phyloP scores from a whole-genome alignment of 2,797 vertebrate species.

The Gambusia yucatana region DNA sequence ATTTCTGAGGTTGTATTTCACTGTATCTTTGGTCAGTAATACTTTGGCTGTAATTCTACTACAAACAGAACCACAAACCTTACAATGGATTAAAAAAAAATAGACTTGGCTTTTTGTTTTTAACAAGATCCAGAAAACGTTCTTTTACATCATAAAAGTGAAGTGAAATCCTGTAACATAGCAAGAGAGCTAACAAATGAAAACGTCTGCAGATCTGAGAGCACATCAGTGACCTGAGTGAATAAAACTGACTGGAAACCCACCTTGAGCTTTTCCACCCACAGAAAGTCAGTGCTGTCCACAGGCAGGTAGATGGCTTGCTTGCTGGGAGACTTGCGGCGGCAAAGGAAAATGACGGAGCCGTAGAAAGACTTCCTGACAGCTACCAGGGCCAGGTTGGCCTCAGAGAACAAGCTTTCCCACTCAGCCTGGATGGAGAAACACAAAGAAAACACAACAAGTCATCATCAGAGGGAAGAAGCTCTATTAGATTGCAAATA shows the following conservation, averaged over 20 bases:
- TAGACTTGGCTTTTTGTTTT: too few relatives aligned
- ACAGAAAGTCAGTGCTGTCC: slow-evolving; percentile 84
- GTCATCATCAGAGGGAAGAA: too few relatives aligned
- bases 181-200: not conserved
- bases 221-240: not conserved
- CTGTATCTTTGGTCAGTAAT: not conserved
- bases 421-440: slow-evolving; percentile 84
- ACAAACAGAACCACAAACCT: not conserved
- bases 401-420: slow-evolving; percentile 82
- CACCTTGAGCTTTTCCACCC: slow-evolving; percentile 95
- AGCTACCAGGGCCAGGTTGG: slow-evolving; percentile 82
- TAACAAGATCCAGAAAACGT: not conserved
- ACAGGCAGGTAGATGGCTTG: slow-evolving; percentile 82
- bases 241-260: not conserved
- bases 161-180: not conserved
- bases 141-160: not conserved
- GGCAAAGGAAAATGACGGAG: slow-evolving; percentile 90
- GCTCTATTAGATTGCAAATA: not conserved
- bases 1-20: not conserved
- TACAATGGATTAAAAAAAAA: not conserved
- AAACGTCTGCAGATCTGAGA: not conserved
- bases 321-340: slow-evolving; percentile 60
- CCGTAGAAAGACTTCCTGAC: slow-evolving; percentile 90
- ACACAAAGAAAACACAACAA: not conserved
- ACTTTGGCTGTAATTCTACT: not conserved